These are phyloP conservation scores for Eolophus roseicapilla DNA, from an alignment of 2,113 vertebrate species.

Conservation along the genomic window DNA sequence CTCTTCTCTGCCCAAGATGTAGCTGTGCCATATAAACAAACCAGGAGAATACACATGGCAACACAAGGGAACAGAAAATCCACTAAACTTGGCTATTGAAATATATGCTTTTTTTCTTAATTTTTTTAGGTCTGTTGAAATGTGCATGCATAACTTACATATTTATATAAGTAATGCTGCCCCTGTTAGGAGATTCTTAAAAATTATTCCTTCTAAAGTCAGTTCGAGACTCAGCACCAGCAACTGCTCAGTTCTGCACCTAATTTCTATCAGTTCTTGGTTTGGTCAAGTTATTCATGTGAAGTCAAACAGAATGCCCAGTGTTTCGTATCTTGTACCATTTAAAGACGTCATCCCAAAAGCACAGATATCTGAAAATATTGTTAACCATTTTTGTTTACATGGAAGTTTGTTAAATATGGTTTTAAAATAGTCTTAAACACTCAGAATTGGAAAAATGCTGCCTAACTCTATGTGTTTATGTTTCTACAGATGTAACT, in stretches of 20 bases:
- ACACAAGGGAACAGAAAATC: background rate
- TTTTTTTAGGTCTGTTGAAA: background rate
- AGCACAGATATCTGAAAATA: background rate
- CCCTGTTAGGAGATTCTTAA: background rate
- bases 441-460: background rate
- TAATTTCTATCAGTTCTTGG: background rate
- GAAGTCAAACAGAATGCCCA: background rate
- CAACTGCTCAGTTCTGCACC: background rate
- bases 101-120: background rate
- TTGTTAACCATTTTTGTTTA: background rate
- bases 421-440: background rate
- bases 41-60: background rate
- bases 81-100: background rate
- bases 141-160: background rate
- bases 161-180: background rate
- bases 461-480: background rate
- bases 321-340: fast-evolving
- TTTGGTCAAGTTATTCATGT: background rate
- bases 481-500: background rate
- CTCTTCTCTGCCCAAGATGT: too few relatives aligned
- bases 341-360: background rate
- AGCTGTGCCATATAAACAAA: background rate
- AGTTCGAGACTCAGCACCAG: background rate
- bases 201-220: background rate
- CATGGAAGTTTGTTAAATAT: background rate